Evolutionary conservation across 2,113 vertebrate genomes (phyloP).

Genomic region (Gymnocephalus cernua): DNA sequence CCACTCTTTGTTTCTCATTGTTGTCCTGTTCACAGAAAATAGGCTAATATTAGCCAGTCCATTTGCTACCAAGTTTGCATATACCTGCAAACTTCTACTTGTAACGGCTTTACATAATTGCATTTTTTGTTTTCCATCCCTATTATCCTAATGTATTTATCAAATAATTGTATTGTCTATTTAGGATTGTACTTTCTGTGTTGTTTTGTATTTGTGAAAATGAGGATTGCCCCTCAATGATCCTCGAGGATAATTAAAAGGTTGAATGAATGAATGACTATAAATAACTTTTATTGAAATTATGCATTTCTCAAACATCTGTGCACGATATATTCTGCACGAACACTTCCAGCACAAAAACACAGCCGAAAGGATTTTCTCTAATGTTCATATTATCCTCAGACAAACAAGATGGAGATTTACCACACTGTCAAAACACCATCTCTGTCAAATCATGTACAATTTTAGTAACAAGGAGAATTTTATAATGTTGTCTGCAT

Average conservation of each 20-base stretch:
- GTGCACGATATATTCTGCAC: neutral
- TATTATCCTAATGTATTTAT: no score
- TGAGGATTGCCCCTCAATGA: no score
- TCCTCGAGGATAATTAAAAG: no score
- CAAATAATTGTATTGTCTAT: no score
- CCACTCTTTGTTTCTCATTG: neutral
- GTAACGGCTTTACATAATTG: no score
- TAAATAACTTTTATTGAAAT: slow-evolving; percentile 23
- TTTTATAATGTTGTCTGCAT: neutral
- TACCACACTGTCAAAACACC: slow-evolving; percentile 3
- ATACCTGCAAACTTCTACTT: no score
- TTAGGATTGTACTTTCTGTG: no score
- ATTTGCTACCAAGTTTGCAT: neutral
- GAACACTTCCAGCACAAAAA: slow-evolving; percentile 29
- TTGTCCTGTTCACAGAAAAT: slow-evolving; percentile 11
- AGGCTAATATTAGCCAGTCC: slow-evolving; percentile 1
- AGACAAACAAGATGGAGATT: slow-evolving; percentile 21
- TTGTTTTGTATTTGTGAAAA: no score
- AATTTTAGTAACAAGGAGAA: slow-evolving; percentile 13
- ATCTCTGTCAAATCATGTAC: slow-evolving; percentile 17
- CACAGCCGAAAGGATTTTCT: slow-evolving; percentile 41
- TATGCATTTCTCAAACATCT: neutral
- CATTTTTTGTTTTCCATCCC: no score
- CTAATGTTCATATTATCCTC: slow-evolving; percentile 53
- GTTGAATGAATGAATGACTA: neutral